phyloP scores from a whole-genome alignment of 2,113 vertebrate species.

The Lagopus leucura region DNA sequence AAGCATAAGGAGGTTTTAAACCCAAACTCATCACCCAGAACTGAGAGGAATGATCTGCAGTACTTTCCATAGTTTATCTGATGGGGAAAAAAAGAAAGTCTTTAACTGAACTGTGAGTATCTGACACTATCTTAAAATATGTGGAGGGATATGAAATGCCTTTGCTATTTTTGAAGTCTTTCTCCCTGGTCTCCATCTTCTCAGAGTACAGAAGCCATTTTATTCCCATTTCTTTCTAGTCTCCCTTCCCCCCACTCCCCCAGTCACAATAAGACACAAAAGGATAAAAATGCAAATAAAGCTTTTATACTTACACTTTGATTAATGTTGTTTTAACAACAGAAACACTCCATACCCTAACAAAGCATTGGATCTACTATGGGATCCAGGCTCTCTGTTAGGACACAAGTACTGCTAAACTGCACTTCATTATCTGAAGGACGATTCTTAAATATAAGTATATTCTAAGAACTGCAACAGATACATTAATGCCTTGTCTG shows the following conservation, averaged over 20 bases:
- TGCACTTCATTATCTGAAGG: background rate
- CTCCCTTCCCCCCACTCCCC: fast-evolving
- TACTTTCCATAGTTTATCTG: background rate
- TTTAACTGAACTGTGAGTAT: background rate
- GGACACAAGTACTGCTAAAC: background rate
- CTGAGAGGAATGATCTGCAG: background rate
- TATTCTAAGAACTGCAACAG: background rate
- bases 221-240: background rate
- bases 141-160: background rate
- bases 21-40: background rate
- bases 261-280: background rate
- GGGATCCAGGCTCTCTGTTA: background rate
- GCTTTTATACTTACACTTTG: background rate
- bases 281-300: background rate
- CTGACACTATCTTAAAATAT: background rate
- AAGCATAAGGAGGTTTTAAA: background rate
- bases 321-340: background rate
- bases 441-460: background rate
- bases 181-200: background rate
- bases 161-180: background rate
- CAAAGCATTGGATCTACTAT: background rate
- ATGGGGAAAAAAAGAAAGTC: background rate
- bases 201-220: background rate
- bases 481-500: background rate
- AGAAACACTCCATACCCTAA: background rate